These are phyloP conservation scores for Zosterops japonicus DNA, from an alignment of 2,113 vertebrate species.

Conservation along the genomic window DNA sequence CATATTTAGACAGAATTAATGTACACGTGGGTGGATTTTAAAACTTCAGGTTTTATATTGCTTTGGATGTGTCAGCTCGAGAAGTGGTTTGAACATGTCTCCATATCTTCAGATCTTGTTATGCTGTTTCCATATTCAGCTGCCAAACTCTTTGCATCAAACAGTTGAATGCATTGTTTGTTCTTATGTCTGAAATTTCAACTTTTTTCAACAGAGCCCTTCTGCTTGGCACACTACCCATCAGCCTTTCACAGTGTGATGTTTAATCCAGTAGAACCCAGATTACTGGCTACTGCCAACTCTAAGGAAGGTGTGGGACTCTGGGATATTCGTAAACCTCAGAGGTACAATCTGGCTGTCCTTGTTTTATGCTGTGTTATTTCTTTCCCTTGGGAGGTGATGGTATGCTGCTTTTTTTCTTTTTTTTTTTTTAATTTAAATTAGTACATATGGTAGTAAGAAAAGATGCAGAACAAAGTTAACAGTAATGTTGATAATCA, in stretches of 20 bases:
- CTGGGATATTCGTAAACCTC: constrained; percentile 98
- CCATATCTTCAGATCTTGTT: constrained; percentile 14
- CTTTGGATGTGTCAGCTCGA: background rate
- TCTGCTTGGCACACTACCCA: constrained; percentile 97
- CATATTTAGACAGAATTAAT: constrained; percentile 6
- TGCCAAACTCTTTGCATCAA: background rate
- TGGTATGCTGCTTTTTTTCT: background rate
- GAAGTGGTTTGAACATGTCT: constrained; percentile 28
- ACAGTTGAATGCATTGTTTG: background rate
- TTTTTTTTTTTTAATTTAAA: background rate
- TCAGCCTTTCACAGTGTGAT: constrained; percentile 99
- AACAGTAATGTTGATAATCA: background rate
- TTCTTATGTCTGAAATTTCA: constrained; percentile 26
- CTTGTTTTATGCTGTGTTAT: background rate
- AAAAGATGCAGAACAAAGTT: background rate
- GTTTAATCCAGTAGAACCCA: constrained; percentile 97
- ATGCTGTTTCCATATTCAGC: background rate
- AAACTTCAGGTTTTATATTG: background rate
- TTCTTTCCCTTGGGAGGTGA: background rate
- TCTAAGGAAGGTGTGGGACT: constrained; percentile 98
- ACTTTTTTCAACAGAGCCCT: constrained; percentile 84
- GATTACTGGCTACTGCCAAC: constrained; percentile 95
- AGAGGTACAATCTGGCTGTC: constrained; percentile 80
- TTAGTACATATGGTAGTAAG: background rate
- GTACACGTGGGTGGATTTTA: background rate